Evolutionary conservation across 2,113 vertebrate genomes (phyloP), one percentile per base, ranked within the genome.

Genomic region (Sander lucioperca): DNA sequence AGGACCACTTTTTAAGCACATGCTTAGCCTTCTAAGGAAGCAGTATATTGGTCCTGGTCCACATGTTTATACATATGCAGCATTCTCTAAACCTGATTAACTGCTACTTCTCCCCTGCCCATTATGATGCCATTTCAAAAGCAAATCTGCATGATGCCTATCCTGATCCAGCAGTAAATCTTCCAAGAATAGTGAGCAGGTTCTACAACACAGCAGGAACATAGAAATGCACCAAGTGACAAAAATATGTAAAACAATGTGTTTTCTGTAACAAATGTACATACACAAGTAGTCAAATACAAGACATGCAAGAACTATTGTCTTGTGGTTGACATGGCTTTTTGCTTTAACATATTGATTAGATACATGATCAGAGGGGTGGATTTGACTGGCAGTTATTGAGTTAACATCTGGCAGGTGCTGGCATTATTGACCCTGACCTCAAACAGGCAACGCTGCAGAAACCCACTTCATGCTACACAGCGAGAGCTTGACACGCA

Each of bases 331-430:
- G 68, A 79, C 77, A 70, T 82, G 19, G 43, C 62, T 63, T 72
- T 78, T 74, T 83, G 68, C 81, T 88, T 82, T 82, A 68, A 84
- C 78, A 91, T 84, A 93, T 80, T 51, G 83, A 89, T 91, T 64
- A 43, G 59, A 56, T 13, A 53, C 27, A 33, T 73, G 68, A 88
- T 86, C 76, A 82, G 50, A 64, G 66, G 53, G 47, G 57, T 63
- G 57, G 62, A 71, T 87, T 81, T 83, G 83, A 86, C 73, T 82
- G 66, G 68, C 81, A 75, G 76, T 59, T 87, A 85, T 89, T 73
- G 89, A 90, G 71, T 75, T 61, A 50, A 84, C 70, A 61, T 80
- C 68, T 77, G 36, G 51, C 63, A 84, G 70, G 65, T 54, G 72
- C 51, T 79, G 75, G 80, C 77, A 79, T 77, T 82, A 76, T 82